A percentile compares a stretch with the other conserved stretches of the same genome.
Evolutionary conservation across 2,888 invertebrate genomes (phyloP).

Genomic region (Pachycephus smyrnensis): DNA sequence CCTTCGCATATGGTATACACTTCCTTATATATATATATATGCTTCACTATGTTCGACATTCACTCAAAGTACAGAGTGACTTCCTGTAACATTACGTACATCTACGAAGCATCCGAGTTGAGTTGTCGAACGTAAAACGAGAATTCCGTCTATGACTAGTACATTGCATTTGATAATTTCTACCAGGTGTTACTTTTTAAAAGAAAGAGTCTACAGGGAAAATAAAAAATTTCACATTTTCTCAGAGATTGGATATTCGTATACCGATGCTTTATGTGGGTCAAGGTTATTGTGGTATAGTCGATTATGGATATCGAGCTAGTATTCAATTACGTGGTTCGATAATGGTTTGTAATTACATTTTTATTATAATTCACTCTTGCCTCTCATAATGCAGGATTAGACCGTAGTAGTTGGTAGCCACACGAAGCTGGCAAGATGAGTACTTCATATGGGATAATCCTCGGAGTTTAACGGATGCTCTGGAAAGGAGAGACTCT

Average conservation of each 20-base stretch:
- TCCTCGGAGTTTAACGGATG: neutral
- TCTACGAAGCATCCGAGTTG: constrained; percentile 34
- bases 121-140: constrained; percentile 12
- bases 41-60: constrained; percentile 31
- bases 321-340: neutral
- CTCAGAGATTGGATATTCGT: neutral
- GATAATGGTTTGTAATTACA: constrained; percentile 30
- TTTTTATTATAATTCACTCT: constrained; percentile 45
- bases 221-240: neutral
- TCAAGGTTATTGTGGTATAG: neutral
- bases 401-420: constrained; percentile 13
- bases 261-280: neutral
- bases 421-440: neutral
- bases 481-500: neutral
- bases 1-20: neutral
- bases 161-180: constrained; percentile 7
- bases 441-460: neutral
- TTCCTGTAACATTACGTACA: constrained; percentile 53
- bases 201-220: neutral
- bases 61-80: constrained; percentile 50
- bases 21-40: neutral
- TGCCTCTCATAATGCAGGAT: constrained; percentile 39
- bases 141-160: constrained; percentile 13
- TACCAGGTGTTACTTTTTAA: neutral
- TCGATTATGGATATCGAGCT: neutral